These are phyloP conservation scores for Microchrysa polita DNA, from an alignment of 2,888 invertebrate genomes.

Conservation along the genomic window DNA sequence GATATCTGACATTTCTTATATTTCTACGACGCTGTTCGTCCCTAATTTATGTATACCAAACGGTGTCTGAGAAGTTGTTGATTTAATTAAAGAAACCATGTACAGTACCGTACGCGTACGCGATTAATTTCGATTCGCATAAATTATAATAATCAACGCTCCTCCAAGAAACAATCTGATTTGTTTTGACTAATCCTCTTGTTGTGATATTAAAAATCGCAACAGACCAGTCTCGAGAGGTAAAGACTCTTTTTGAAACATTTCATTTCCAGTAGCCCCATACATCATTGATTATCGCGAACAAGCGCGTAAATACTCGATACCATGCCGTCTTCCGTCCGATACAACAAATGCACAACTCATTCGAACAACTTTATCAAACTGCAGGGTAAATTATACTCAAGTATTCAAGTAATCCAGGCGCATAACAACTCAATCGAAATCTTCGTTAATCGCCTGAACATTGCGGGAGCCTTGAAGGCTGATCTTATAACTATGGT, in stretches of 20 bases:
- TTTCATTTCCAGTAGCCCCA: constrained; percentile 37
- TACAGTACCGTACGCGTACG: background rate
- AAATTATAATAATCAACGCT: constrained; percentile 22
- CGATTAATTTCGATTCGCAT: background rate
- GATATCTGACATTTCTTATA: no score
- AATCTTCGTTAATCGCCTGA: background rate
- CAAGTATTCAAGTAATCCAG: constrained; percentile 44
- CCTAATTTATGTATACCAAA: no score
- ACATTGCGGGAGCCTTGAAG: constrained; percentile 33
- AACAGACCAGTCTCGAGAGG: background rate
- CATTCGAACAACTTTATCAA: constrained; percentile 47
- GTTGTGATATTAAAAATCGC: background rate
- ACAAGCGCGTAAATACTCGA: constrained; percentile 31
- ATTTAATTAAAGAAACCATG: constrained; percentile 24
- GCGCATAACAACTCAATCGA: constrained; percentile 46
- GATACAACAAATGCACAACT: background rate
- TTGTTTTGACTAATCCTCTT: constrained; percentile 37
- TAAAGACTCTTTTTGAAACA: background rate
- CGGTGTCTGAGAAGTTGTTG: no score
- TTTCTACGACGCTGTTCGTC: no score
- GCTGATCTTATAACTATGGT: no score
- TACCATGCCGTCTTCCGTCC: background rate
- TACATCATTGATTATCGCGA: constrained; percentile 41
- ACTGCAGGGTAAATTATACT: constrained; percentile 47
- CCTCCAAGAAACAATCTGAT: constrained; percentile 9